Conservation (phyloP, 2,888 invertebrate species). For the Trachelus troglodyta region DNA sequence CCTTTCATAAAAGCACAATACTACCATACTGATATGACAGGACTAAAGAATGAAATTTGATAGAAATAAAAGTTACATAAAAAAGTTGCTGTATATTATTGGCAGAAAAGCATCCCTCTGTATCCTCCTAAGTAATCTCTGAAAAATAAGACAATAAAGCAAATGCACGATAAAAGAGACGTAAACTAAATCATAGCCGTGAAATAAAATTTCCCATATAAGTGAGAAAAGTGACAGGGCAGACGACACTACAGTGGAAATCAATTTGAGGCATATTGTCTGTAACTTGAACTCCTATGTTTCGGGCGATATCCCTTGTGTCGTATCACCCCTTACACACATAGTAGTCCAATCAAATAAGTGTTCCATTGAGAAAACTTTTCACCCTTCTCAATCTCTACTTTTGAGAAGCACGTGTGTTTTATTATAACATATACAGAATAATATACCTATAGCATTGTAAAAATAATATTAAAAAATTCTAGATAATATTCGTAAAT, state of each 20-base stretch:
- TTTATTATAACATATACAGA: neutral
- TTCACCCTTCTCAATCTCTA: neutral
- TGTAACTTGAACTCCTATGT: conserved; percentile 1
- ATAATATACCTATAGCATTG: neutral
- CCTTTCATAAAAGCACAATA: neutral
- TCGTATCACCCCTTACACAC: neutral
- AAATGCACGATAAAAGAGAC: neutral
- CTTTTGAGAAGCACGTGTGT: neutral
- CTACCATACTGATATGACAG: neutral
- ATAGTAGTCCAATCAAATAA: neutral
- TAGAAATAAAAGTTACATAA: neutral
- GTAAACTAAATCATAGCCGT: neutral
- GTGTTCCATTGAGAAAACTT: neutral
- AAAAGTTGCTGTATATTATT: neutral
- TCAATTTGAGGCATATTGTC: conserved; percentile 22
- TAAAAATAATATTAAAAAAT: neutral
- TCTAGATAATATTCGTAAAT: neutral
- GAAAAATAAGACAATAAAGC: neutral
- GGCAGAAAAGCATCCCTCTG: neutral
- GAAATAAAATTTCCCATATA: neutral
- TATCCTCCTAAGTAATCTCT: neutral
- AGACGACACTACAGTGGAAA: neutral
- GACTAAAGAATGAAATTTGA: neutral
- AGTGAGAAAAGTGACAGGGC: neutral
- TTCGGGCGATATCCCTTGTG: neutral